Evolutionary conservation across 2,797 vertebrate species (phyloP).

Genomic region (Amniataba percoides): DNA sequence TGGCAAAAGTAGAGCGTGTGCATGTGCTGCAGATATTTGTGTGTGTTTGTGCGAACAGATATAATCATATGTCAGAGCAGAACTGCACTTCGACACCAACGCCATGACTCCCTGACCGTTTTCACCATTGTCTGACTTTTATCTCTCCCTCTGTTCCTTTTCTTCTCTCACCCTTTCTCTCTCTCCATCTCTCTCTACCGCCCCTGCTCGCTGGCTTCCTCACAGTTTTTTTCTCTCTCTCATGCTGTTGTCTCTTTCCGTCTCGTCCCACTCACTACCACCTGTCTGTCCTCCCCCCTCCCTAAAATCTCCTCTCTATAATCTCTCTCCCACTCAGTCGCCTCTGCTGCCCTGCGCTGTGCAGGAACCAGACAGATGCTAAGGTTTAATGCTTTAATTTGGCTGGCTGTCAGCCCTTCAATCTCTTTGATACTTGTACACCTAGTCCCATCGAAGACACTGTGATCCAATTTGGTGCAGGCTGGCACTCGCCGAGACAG

Average conservation of each 20-base stretch:
- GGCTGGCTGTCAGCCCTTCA: slow-evolving; percentile 76
- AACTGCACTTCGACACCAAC: background rate
- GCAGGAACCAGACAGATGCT: slow-evolving; percentile 72
- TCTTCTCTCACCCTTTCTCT: background rate
- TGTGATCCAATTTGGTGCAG: slow-evolving; percentile 75
- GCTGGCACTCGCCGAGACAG: slow-evolving; percentile 66
- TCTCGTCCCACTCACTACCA: slow-evolving; percentile 45
- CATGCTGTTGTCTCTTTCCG: slow-evolving; percentile 42
- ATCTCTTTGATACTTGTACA: slow-evolving; percentile 80
- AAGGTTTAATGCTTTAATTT: slow-evolving; percentile 80
- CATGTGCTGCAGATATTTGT: slow-evolving; percentile 3
- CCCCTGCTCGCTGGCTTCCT: background rate
- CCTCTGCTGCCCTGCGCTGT: slow-evolving; percentile 50
- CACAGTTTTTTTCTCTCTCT: slow-evolving; percentile 6
- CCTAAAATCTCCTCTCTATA: slow-evolving; percentile 55
- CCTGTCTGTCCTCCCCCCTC: slow-evolving; percentile 50
- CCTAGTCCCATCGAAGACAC: slow-evolving; percentile 74
- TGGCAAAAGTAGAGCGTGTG: slow-evolving; percentile 6
- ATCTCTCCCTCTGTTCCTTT: background rate
- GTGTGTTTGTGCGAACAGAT: background rate
- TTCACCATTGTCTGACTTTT: slow-evolving; percentile 21
- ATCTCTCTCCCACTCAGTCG: slow-evolving; percentile 65
- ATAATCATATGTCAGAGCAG: background rate
- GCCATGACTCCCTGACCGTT: background rate
- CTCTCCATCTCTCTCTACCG: background rate